Evolutionary conservation across 2,113 vertebrate genomes (phyloP).

Genomic region (Gila orcuttii): DNA sequence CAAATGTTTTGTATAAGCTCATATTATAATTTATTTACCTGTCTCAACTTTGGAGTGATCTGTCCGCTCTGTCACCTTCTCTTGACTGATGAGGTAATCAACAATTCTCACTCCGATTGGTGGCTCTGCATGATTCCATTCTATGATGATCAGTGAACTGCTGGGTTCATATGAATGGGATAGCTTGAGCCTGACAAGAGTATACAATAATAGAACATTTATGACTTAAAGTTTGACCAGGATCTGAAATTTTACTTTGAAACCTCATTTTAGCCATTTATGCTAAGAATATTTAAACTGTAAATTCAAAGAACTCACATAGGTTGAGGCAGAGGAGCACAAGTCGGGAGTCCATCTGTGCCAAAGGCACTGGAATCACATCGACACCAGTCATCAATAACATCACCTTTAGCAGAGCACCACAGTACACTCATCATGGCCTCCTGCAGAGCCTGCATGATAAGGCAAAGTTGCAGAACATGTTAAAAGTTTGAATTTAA

Average conservation of each 20-base stretch:
- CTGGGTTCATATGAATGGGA: conserved; percentile 93
- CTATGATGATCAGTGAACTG: conserved; percentile 93
- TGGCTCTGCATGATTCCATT: conserved; percentile 94
- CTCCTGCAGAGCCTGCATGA: conserved; percentile 87
- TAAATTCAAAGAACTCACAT: conserved; percentile 73
- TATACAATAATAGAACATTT: not conserved
- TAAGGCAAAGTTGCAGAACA: conserved; percentile 41
- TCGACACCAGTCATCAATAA: conserved; percentile 98
- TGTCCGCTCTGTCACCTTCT: conserved; percentile 92
- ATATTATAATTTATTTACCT: conserved; percentile 69
- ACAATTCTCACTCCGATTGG: conserved; percentile 93
- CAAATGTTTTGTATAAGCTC: not conserved
- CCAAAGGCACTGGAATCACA: conserved; percentile 96
- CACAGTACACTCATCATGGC: conserved; percentile 99
- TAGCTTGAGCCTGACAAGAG: conserved; percentile 81
- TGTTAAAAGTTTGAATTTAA: not conserved
- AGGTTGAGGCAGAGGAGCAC: conserved; percentile 91
- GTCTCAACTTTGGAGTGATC: conserved; percentile 98
- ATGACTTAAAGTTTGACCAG: not conserved
- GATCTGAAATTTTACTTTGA: not conserved
- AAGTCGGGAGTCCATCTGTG: conserved; percentile 90
- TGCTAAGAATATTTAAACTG: not conserved
- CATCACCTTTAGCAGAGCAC: conserved; percentile 94
- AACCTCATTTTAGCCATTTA: not conserved
- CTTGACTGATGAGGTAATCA: conserved; percentile 96